Evolutionary conservation across 2,113 vertebrate species (phyloP).

Genomic region (Mormoops blainvillei): DNA sequence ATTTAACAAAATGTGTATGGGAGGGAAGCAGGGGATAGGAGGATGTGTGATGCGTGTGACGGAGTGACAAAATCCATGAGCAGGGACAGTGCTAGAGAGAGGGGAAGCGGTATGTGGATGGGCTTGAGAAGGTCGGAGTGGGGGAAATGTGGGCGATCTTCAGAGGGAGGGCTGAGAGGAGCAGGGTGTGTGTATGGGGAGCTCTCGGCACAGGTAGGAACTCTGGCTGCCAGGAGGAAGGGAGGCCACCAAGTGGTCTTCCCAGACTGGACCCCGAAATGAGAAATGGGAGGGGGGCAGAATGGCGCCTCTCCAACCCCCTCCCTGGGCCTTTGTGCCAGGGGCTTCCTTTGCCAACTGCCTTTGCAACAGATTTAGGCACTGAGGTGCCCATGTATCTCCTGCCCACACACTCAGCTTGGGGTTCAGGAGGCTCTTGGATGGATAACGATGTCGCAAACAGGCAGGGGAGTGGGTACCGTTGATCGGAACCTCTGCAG

Average conservation of each 20-base stretch:
- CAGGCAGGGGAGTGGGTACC: background rate
- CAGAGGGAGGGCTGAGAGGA: background rate
- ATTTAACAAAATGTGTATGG: too few relatives aligned
- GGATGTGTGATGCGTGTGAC: accelerated
- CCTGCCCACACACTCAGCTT: background rate
- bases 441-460: background rate
- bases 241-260: background rate
- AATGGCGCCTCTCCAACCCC: background rate
- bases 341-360: background rate
- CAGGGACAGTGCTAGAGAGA: background rate
- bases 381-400: background rate
- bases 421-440: background rate
- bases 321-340: background rate
- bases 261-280: background rate
- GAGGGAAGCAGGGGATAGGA: background rate
- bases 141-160: accelerated
- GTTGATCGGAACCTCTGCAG: background rate
- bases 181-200: accelerated
- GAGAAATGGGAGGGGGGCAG: background rate
- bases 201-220: background rate
- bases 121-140: background rate
- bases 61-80: too few relatives aligned
- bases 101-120: accelerated
- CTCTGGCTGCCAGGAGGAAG: background rate
- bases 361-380: background rate